Percentiles rank a stretch among this genome's conserved stretches.
These are phyloP conservation scores for Bicyclus anynana DNA, from an alignment of 1,140 invertebrate species.

Conservation along the genomic window DNA sequence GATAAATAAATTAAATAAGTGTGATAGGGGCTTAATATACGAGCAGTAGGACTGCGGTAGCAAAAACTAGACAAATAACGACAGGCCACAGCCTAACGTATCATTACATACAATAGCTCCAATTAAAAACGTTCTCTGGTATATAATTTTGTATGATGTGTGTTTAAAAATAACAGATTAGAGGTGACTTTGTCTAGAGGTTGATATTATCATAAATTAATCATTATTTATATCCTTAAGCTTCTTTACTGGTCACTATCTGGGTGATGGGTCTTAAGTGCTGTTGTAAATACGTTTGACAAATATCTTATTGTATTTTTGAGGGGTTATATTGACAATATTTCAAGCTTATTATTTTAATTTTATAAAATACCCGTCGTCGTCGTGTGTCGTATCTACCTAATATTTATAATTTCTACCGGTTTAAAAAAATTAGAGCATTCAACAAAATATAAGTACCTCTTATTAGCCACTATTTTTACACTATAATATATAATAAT, in stretches of 20 bases:
- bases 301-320: background rate
- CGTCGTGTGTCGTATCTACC: too few relatives aligned
- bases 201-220: slow-evolving; percentile 30
- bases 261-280: background rate
- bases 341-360: slow-evolving; percentile 5
- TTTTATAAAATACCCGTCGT: too few relatives aligned
- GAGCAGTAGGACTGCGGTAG: slow-evolving; percentile 18
- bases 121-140: slow-evolving; percentile 35
- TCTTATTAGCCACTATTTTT: too few relatives aligned
- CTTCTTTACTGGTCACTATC: slow-evolving; percentile 1
- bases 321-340: background rate
- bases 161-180: slow-evolving; percentile 30
- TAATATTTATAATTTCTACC: too few relatives aligned
- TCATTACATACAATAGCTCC: slow-evolving; percentile 34
- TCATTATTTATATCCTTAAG: slow-evolving; percentile 22
- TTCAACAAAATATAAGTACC: too few relatives aligned
- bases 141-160: slow-evolving; percentile 37
- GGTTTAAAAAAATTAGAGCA: too few relatives aligned
- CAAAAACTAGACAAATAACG: slow-evolving; percentile 41
- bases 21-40: slow-evolving; percentile 6
- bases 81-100: slow-evolving; percentile 27
- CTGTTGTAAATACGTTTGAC: slow-evolving; percentile 4
- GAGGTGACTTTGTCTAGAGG: slow-evolving; percentile 46
- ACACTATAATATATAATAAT: too few relatives aligned
- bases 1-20: too few relatives aligned